Evolutionary conservation across 2,888 invertebrate species (phyloP), one percentile per base, ranked within the genome.

Genomic region (Diogma glabrata): DNA sequence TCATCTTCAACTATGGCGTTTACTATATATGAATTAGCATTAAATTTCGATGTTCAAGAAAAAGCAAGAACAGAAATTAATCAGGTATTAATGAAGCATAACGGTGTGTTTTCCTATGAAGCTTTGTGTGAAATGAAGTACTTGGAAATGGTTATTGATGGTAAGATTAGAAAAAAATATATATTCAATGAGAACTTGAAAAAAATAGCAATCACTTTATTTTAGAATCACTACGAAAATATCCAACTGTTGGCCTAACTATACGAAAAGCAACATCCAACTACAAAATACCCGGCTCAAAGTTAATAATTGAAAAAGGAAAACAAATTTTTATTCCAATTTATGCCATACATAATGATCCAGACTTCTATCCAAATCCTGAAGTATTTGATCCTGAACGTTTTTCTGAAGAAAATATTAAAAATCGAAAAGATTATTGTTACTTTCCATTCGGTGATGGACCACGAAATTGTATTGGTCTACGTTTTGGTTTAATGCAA

Each of bases 1-100:
- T 75, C 75, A 9, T 65, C 69, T 12, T 67, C 71, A n/a, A 70
- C 71, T 3, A 63, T 74, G 59, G 67, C 70, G 43, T 75, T 69
- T 54, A 67, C 67, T 2, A 58, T 75, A 12, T 76, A 70, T 55
- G 74, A 75, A 57, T 58, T 78, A 30, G 72, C 75, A 3, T 61
- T 64, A 9, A 68, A 75, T 58, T 67, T 63, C 2, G 60, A 67
- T 0, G 57, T 72, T 4, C 77, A 77, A 55, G 60, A 64, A 2
- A 71, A 63, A 49, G 55, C 71, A 2, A 59, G 72, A n/a, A 53
- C 60, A 1, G 75, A 76, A 59, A 67, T 75, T 4, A 57, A 63
- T 2, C 54, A 52, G 1, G 67, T 69, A 2, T 51, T 73, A 23
- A 57, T 58, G 9, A 64, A 63, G 23, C 60, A 72, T 48, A 60